Conservation (phyloP, 2,113 vertebrate species). For the Pogonocichla stellata region DNA sequence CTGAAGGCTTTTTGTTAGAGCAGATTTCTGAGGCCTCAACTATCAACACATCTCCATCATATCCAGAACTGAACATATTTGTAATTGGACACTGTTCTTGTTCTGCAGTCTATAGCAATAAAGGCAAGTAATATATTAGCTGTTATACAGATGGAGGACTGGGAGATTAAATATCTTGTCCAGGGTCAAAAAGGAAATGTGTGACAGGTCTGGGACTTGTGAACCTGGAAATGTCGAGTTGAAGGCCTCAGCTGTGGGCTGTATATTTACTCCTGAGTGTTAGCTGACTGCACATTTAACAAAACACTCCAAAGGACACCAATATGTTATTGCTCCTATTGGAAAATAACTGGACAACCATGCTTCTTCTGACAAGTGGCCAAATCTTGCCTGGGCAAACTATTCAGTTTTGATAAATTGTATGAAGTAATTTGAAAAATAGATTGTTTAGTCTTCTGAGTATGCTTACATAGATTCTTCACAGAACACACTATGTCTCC, state of each 20-base stretch:
- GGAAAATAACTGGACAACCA: not conserved
- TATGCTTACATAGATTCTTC: not conserved
- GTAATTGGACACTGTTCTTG: slow-evolving; percentile 34
- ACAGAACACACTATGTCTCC: not conserved
- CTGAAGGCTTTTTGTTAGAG: not conserved
- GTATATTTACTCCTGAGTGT: slow-evolving; percentile 27
- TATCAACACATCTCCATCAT: slow-evolving; percentile 10
- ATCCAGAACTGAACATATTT: not conserved
- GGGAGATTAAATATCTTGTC: slow-evolving; percentile 41
- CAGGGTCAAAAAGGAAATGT: slow-evolving; percentile 40
- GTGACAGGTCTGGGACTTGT: slow-evolving; percentile 46
- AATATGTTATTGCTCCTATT: not conserved
- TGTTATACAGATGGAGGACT: slow-evolving; percentile 3
- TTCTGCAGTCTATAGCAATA: slow-evolving; percentile 5
- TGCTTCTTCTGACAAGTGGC: not conserved
- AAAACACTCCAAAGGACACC: not conserved
- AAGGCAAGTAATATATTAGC: slow-evolving; percentile 33
- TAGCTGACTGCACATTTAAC: slow-evolving; percentile 17
- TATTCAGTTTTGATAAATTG: slow-evolving; percentile 6
- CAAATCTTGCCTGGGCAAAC: not conserved
- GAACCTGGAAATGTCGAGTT: slow-evolving; percentile 6
- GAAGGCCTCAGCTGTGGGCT: slow-evolving; percentile 13
- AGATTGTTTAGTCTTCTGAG: slow-evolving; percentile 15
- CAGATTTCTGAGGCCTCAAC: not conserved
- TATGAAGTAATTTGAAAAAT: not conserved